Evolutionary conservation across 23 tunicate species (phyloP).

Genomic region (Ascidia mentula): DNA sequence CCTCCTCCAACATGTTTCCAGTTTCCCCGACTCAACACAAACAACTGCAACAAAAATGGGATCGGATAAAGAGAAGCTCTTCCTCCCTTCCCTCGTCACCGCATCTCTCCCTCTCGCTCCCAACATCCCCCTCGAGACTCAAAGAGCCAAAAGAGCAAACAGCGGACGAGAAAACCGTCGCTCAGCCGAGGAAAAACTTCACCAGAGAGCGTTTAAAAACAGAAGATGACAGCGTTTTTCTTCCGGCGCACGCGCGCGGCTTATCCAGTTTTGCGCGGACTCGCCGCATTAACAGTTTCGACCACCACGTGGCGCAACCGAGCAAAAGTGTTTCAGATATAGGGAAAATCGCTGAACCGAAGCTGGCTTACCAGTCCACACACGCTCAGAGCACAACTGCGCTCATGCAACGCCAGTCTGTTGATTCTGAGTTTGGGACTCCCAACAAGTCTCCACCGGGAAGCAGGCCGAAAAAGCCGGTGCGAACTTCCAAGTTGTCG

Average conservation of each 20-base stretch:
- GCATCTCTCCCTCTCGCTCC: conserved; percentile 23
- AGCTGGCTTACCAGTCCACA: background rate
- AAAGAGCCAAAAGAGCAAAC: background rate
- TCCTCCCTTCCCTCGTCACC: conserved; percentile 24
- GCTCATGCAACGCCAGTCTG: background rate
- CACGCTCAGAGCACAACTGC: background rate
- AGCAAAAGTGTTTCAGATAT: background rate
- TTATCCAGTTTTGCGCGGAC: background rate
- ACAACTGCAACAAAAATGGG: background rate
- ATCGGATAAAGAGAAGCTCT: conserved; percentile 12
- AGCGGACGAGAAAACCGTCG: background rate
- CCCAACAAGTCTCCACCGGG: conserved; percentile 4
- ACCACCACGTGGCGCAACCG: background rate
- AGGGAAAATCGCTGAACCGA: background rate
- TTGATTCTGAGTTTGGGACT: background rate
- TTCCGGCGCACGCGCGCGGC: background rate
- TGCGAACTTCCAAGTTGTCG: conserved; percentile 22
- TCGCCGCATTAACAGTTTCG: background rate
- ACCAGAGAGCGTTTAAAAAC: conserved; percentile 5
- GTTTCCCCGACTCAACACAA: conserved; percentile 22
- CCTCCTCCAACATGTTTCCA: conserved; percentile 83
- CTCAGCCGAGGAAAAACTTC: background rate
- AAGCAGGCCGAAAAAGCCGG: conserved; percentile 52
- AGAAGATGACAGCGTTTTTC: conserved; percentile 39
- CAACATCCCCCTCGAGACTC: conserved; percentile 16